Conservation (phyloP, 2,888 invertebrate genomes). For the Thelaira solivaga region DNA sequence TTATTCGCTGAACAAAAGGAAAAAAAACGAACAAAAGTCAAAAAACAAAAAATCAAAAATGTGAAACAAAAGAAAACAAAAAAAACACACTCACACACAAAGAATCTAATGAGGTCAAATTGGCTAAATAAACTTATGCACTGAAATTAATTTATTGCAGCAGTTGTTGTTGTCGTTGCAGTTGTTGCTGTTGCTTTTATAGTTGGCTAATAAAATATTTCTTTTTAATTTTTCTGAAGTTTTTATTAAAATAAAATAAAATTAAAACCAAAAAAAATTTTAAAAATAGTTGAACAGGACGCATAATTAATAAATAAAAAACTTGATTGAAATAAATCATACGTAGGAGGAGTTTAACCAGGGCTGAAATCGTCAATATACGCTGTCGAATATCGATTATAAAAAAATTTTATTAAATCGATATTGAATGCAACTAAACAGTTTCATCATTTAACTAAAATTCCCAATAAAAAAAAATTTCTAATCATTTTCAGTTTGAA, state of each 20-base stretch:
- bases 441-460: too few relatives aligned
- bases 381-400: too few relatives aligned
- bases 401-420: too few relatives aligned
- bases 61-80: conserved; percentile 1
- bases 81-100: too few relatives aligned
- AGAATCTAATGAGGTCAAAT: conserved; percentile 46
- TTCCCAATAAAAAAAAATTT: too few relatives aligned
- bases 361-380: too few relatives aligned
- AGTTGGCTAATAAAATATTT: background rate
- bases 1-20: conserved; percentile 2
- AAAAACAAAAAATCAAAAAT: conserved; percentile 28
- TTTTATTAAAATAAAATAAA: background rate
- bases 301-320: background rate
- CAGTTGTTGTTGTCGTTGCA: background rate
- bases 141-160: conserved; percentile 16
- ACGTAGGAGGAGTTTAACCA: too few relatives aligned
- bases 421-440: too few relatives aligned
- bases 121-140: conserved; percentile 27
- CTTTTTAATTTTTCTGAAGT: background rate
- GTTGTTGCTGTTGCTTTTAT: background rate
- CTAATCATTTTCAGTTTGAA: too few relatives aligned
- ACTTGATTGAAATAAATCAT: background rate
- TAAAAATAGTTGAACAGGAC: background rate
- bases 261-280: background rate
- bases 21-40: conserved; percentile 2